Evolutionary conservation across 2,797 vertebrate species (phyloP).

Genomic region (Acanthis flammea): DNA sequence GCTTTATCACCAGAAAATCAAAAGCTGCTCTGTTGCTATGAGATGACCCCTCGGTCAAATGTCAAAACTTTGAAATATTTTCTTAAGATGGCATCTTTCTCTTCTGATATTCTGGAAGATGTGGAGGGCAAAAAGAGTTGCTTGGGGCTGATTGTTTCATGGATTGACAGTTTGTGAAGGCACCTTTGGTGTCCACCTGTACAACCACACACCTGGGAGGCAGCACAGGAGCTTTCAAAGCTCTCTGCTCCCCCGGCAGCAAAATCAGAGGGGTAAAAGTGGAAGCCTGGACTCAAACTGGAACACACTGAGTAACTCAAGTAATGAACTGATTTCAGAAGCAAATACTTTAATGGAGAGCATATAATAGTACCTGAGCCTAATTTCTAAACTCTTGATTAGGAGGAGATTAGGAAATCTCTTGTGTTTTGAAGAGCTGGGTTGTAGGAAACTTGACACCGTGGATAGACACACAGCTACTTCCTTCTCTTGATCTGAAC

Average conservation of each 20-base stretch:
- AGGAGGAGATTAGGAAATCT: neutral
- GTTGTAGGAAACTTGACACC: neutral
- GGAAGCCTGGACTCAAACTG: neutral
- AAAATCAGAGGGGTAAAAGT: neutral
- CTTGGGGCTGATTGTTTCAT: neutral
- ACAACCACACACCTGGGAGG: neutral
- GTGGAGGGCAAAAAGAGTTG: neutral
- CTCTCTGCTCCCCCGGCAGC: neutral
- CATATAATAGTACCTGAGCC: accelerated
- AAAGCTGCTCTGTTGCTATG: neutral
- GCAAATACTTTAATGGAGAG: neutral
- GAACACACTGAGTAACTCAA: neutral
- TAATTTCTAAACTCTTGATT: neutral
- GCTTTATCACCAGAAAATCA: neutral
- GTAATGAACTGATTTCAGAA: neutral
- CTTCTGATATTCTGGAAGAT: neutral
- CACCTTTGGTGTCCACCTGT: neutral
- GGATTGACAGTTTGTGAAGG: neutral
- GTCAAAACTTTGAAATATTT: conserved; percentile 8
- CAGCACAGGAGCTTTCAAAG: neutral
- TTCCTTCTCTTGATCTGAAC: neutral
- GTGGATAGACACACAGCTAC: neutral
- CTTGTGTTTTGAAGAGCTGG: neutral
- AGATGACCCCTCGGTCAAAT: neutral
- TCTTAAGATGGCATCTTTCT: neutral